Conservation (phyloP, 2,888 invertebrate genomes). For the Exephanes ischioxanthus region DNA sequence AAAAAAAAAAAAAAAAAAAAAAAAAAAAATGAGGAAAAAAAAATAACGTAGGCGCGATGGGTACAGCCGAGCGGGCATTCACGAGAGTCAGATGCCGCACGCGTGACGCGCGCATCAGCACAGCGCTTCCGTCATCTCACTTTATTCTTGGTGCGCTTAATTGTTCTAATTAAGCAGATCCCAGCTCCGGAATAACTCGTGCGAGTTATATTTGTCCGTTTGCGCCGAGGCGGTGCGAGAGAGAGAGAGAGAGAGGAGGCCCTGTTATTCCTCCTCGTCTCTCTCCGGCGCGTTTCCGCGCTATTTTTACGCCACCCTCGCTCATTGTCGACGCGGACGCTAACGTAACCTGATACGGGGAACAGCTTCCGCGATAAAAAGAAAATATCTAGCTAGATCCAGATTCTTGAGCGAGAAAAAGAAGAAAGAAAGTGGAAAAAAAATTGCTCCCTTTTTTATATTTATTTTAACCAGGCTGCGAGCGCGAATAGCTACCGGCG, state of each 20-base stretch:
- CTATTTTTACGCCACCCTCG: conserved; percentile 75
- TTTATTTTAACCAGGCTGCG: background rate
- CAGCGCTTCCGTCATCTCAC: conserved; percentile 75
- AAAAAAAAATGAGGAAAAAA: background rate
- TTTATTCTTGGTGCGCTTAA: conserved; percentile 80
- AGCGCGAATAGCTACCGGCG: background rate
- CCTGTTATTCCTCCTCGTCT: conserved; percentile 60
- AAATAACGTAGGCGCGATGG: background rate
- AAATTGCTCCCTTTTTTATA: background rate
- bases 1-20: background rate
- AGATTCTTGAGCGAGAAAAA: background rate
- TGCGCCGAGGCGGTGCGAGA: conserved; percentile 55
- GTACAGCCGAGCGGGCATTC: conserved; percentile 3
- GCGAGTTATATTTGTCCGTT: conserved; percentile 79
- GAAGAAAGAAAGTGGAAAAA: conserved; percentile 4
- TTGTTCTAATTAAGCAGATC: conserved; percentile 82
- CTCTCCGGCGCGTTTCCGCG: conserved; percentile 69
- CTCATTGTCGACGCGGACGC: conserved; percentile 70
- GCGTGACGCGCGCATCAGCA: conserved; percentile 8
- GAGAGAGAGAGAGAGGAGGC: conserved; percentile 58
- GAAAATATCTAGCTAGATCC: conserved; percentile 11
- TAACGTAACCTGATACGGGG: conserved; percentile 65
- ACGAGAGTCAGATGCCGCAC: conserved; percentile 8
- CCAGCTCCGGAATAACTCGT: conserved; percentile 79
- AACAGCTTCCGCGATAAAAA: conserved; percentile 63